Evolutionary conservation across 2,888 invertebrate species (phyloP), one percentile per base, ranked within the genome.

Genomic region (Tiliacea aurago): DNA sequence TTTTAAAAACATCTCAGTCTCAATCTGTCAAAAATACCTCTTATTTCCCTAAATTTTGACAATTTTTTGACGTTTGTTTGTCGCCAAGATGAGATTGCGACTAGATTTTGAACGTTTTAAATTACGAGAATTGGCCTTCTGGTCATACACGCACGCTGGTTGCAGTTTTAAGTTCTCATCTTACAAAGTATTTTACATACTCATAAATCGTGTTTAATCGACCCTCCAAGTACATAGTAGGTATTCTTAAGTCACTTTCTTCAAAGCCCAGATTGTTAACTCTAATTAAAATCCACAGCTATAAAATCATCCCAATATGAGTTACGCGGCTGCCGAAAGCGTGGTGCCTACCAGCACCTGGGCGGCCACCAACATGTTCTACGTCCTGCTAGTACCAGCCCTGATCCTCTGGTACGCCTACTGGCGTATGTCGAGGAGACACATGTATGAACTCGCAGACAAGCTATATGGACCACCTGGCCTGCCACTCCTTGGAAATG

Each of bases 391-490:
- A 63, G 92, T 98, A 33, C 98, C 98, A 56, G 97, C 98, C 0
- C 43, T 98, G 51, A 92, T 97, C 5, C 96, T 98, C 65, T 98
- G 97, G 97, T 97, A 97, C 90, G 95, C 97, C 45, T 98, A 98
- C 94, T 98, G 98, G 97, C 97, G 97, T 64, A 94, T 98, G 87
- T 98, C 98, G 15, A 96, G 98, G n/a, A 96, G 97, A 55, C 97
- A 97, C 88, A 87, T 98, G 90, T 95, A 97, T 79, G 97, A 98
- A 88, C 94, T 98, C 69, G 98, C 98, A 1, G 97, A 97, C 0
- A 97, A 97, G 87, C 90, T 98, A 59, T 97, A 97, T 0, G 98
- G 98, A 84, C 98, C 98, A 0, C 88, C 94, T 4, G 98, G 98
- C 53, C 93, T 97, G 49, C 98, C 98, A 0, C 77, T 98, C 0